Evolutionary conservation across 2,113 vertebrate genomes (phyloP).

Genomic region (Aythya baeri): DNA sequence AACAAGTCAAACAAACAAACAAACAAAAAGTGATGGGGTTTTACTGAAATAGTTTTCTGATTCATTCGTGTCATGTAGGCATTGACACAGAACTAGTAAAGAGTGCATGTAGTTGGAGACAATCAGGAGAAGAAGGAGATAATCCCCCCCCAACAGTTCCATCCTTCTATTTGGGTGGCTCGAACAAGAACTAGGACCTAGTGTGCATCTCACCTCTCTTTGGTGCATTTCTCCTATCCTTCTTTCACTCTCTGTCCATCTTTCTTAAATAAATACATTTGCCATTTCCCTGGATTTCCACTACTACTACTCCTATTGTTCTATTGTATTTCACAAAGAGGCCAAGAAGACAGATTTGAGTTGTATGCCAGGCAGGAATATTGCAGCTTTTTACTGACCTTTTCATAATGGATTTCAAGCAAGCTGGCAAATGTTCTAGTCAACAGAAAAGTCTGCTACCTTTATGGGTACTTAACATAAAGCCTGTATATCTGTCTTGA

Average conservation of each 20-base stretch:
- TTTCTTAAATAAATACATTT: background rate
- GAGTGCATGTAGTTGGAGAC: accelerated
- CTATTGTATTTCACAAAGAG: constrained; percentile 1
- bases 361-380: background rate
- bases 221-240: background rate
- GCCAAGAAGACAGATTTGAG: background rate
- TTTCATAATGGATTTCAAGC: constrained; percentile 4
- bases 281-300: background rate
- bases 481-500: background rate
- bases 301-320: background rate
- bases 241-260: background rate
- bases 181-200: background rate
- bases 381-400: constrained; percentile 3
- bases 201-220: background rate
- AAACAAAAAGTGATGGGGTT: background rate
- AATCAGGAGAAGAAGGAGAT: background rate
- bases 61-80: background rate
- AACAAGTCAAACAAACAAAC: background rate
- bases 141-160: background rate
- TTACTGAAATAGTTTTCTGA: background rate
- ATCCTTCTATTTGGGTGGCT: background rate
- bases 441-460: background rate
- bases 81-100: background rate
- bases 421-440: background rate
- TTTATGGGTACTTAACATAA: background rate